A percentile compares a stretch with the other conserved stretches of the same genome.
phyloP scores from a whole-genome alignment of 2,797 vertebrate species.

The Melanogrammus aeglefinus region DNA sequence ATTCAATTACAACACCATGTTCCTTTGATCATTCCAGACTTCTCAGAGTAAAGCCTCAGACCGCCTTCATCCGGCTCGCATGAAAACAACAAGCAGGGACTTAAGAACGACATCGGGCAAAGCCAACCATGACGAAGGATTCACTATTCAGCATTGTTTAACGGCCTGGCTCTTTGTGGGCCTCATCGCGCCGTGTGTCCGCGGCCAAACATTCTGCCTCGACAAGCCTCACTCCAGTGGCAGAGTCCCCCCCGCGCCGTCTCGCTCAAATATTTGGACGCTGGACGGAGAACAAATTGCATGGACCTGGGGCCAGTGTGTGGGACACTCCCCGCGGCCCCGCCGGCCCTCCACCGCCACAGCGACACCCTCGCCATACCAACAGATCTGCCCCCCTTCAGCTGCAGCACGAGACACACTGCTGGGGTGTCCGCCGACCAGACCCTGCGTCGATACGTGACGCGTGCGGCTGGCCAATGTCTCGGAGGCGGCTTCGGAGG shows the following conservation, averaged over 20 bases:
- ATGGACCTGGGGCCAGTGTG: slow-evolving; percentile 66
- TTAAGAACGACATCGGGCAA: background rate
- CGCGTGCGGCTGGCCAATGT: slow-evolving; percentile 78
- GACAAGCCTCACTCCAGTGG: slow-evolving; percentile 67
- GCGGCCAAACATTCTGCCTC: slow-evolving; percentile 66
- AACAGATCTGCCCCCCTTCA: slow-evolving; percentile 83
- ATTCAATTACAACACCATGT: slow-evolving; percentile 20
- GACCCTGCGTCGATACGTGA: slow-evolving; percentile 70
- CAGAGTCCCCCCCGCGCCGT: slow-evolving; percentile 50
- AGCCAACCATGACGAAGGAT: slow-evolving; percentile 11
- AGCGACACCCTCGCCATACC: slow-evolving; percentile 36
- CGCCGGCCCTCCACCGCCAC: background rate
- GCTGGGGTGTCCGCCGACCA: slow-evolving; percentile 71
- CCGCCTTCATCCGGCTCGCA: background rate
- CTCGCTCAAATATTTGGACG: slow-evolving; percentile 78
- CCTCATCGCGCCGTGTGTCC: slow-evolving; percentile 34
- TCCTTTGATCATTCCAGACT: background rate
- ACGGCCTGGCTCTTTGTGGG: slow-evolving; percentile 37
- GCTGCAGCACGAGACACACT: slow-evolving; percentile 79
- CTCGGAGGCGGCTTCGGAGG: slow-evolving; percentile 74
- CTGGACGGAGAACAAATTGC: slow-evolving; percentile 73
- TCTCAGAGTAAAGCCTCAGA: background rate
- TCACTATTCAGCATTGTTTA: slow-evolving; percentile 38
- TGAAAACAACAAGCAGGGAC: slow-evolving; percentile 35
- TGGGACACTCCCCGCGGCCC: slow-evolving; percentile 56